These are phyloP conservation scores for Drosophila birchii DNA, from an alignment of 2,888 invertebrate genomes.

Conservation along the genomic window DNA sequence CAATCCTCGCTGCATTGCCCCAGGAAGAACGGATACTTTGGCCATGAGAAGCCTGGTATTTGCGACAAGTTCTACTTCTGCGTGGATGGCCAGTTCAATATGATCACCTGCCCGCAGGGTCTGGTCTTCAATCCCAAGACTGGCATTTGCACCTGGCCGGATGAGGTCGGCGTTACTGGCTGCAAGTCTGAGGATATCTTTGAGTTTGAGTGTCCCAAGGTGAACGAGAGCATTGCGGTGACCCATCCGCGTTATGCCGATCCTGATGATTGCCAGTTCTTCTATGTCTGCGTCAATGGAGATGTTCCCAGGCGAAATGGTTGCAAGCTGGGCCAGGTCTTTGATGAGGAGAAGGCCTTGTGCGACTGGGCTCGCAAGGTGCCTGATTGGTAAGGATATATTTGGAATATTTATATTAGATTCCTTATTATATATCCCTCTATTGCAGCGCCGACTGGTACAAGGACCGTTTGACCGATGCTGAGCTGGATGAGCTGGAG, in stretches of 20 bases:
- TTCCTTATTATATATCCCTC: not conserved
- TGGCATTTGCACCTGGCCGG: constrained; percentile 96
- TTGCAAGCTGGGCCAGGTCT: constrained; percentile 95
- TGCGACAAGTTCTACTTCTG: constrained; percentile 96
- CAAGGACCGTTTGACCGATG: constrained; percentile 92
- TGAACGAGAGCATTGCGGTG: constrained; percentile 89
- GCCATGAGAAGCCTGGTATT: constrained; percentile 90
- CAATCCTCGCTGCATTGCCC: constrained; percentile 90
- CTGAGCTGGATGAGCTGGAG: constrained; percentile 91
- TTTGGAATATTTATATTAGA: too few relatives aligned
- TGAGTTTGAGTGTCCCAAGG: constrained; percentile 92
- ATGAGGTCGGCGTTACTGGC: constrained; percentile 94
- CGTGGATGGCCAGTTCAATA: constrained; percentile 94
- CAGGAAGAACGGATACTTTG: constrained; percentile 94
- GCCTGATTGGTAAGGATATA: constrained; percentile 92
- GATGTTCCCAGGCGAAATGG: constrained; percentile 93
- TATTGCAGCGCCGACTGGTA: constrained; percentile 94
- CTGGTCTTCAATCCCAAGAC: constrained; percentile 94
- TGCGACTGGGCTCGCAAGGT: constrained; percentile 95
- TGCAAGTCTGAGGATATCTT: constrained; percentile 94
- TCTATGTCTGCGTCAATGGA: constrained; percentile 96
- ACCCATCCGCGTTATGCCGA: constrained; percentile 95
- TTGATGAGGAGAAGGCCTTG: constrained; percentile 91
- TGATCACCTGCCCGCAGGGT: constrained; percentile 94
- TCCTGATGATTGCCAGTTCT: constrained; percentile 95